These are phyloP conservation scores for Cherax quadricarinatus DNA, from an alignment of 1,140 invertebrate genomes.

Conservation along the genomic window DNA sequence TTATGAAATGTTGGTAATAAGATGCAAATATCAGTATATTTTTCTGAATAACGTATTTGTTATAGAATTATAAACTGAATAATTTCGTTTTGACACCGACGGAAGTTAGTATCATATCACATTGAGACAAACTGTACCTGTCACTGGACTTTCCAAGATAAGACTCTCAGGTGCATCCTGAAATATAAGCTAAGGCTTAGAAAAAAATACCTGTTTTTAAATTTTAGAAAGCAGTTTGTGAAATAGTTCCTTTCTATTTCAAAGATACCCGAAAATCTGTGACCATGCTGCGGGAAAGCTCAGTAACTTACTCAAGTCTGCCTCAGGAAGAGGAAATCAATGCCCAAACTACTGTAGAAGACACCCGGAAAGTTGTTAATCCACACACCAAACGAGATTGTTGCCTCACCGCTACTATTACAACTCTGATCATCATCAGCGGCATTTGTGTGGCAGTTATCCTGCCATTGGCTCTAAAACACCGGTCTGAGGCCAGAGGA, in stretches of 20 bases:
- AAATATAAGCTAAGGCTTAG: no score
- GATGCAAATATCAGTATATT: not conserved
- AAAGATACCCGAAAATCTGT: not conserved
- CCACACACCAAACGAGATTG: conserved; percentile 14
- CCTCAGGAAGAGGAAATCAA: conserved; percentile 10
- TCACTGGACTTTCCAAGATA: not conserved
- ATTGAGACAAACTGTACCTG: not conserved
- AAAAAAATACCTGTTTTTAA: no score
- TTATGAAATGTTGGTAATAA: not conserved
- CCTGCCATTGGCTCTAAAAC: not conserved
- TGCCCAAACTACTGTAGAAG: not conserved
- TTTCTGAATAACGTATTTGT: not conserved
- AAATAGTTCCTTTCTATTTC: not conserved
- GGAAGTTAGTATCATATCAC: not conserved
- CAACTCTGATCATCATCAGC: not conserved
- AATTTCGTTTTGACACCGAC: not conserved
- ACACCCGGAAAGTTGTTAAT: not conserved
- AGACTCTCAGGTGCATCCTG: not conserved
- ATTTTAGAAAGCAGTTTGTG: not conserved
- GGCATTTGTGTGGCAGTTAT: not conserved
- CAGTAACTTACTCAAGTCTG: conserved; percentile 7
- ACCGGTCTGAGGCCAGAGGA: not conserved
- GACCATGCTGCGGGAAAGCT: conserved; percentile 11
- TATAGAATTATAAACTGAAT: not conserved
- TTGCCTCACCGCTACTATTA: not conserved